These are phyloP conservation scores for Chloropsis cyanopogon DNA, from an alignment of 2,113 vertebrate genomes.

Conservation along the genomic window DNA sequence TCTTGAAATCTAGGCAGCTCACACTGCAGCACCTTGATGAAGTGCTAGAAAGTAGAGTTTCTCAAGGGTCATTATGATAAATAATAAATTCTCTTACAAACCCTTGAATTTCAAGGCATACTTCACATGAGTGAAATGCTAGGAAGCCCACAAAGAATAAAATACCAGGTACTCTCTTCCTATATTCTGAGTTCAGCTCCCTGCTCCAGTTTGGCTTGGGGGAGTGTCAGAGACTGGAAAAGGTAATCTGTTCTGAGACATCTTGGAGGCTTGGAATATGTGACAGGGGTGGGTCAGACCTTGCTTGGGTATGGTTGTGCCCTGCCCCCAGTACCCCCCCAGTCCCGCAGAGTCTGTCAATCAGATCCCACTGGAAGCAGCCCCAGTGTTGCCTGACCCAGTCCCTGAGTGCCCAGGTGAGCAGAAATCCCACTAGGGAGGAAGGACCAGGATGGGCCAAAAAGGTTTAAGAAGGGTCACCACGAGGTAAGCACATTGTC, in stretches of 20 bases:
- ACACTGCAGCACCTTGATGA: background rate
- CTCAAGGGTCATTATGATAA: background rate
- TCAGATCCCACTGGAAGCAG: background rate
- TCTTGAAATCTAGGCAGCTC: background rate
- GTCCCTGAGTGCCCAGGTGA: background rate
- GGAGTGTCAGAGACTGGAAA: background rate
- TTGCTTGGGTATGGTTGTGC: background rate
- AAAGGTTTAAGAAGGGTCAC: background rate
- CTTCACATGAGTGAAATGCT: background rate
- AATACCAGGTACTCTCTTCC: background rate
- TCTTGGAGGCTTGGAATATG: background rate
- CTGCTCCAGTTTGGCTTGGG: background rate
- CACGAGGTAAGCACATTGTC: accelerated
- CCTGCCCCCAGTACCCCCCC: accelerated
- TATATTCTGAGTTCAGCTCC: background rate
- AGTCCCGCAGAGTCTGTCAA: accelerated
- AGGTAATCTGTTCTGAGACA: background rate
- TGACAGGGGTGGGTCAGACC: background rate
- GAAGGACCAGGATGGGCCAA: background rate
- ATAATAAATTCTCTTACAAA: background rate
- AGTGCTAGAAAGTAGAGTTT: background rate
- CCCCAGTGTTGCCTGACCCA: background rate
- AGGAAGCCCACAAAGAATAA: background rate
- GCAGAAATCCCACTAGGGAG: background rate
- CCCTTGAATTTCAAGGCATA: background rate